Conservation (phyloP, 2,113 vertebrate species). For the Lucifuga dentata region DNA sequence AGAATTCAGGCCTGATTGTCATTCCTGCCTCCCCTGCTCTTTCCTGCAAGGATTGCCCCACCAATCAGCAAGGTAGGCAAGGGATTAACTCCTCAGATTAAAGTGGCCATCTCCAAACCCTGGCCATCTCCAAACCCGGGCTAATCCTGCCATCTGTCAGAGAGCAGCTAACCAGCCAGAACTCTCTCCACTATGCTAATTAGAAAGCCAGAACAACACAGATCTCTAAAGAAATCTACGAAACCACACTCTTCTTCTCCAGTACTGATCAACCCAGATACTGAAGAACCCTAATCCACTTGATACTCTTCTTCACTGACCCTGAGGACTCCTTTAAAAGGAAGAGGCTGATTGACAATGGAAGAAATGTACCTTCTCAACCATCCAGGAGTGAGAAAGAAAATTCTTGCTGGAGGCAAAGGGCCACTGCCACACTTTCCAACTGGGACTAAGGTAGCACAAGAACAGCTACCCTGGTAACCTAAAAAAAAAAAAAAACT, state of each 20-base stretch:
- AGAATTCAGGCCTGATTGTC: slow-evolving; percentile 42
- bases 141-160: slow-evolving; percentile 87
- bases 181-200: slow-evolving; percentile 61
- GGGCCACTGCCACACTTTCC: slow-evolving; percentile 85
- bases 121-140: slow-evolving; percentile 73
- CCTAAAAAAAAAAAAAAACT: neutral
- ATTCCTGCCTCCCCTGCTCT: slow-evolving; percentile 34
- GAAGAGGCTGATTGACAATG: slow-evolving; percentile 75
- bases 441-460: slow-evolving; percentile 87
- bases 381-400: slow-evolving; percentile 87
- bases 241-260: slow-evolving; percentile 22
- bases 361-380: slow-evolving; percentile 86
- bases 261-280: neutral
- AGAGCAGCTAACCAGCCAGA: slow-evolving; percentile 74
- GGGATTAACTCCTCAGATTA: slow-evolving; percentile 83
- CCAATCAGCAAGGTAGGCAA: slow-evolving; percentile 60
- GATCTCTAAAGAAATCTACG: neutral
- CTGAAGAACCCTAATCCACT: neutral
- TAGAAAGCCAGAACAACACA: slow-evolving; percentile 49
- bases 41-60: slow-evolving; percentile 63
- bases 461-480: slow-evolving; percentile 21
- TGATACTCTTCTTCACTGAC: neutral
- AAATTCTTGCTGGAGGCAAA: slow-evolving; percentile 86
- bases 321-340: no score
- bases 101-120: slow-evolving; percentile 76